Conservation (phyloP, 2,888 invertebrate genomes). For the Teleiodes luculella region DNA sequence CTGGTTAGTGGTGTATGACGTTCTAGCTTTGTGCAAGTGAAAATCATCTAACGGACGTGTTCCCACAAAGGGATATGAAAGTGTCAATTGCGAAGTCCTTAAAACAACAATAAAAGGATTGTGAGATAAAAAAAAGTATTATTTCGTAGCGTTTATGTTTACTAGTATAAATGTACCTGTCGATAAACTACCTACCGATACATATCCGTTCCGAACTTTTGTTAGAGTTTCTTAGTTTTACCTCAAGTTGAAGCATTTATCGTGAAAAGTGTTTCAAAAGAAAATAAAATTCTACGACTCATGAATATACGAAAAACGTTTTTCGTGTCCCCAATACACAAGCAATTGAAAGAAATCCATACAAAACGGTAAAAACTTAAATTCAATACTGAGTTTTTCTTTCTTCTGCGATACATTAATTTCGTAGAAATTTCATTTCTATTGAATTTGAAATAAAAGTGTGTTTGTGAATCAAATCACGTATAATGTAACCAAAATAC, state of each 20-base stretch:
- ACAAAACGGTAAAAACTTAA: neutral
- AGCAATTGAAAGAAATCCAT: neutral
- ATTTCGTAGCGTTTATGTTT: conserved; percentile 52
- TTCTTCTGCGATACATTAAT: no score
- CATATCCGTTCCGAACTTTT: conserved; percentile 49
- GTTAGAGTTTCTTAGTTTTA: conserved; percentile 8
- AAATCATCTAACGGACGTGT: neutral
- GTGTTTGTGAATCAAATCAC: conserved; percentile 27
- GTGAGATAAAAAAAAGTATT: conserved; percentile 59
- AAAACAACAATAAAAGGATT: conserved; percentile 25
- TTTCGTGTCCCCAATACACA: neutral
- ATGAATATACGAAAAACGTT: neutral
- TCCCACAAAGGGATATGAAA: conserved; percentile 1
- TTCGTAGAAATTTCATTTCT: neutral
- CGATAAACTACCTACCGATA: conserved; percentile 53
- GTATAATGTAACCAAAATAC: conserved; percentile 59
- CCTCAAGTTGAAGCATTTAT: conserved; percentile 14
- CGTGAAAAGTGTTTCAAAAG: neutral
- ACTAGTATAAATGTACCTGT: conserved; percentile 59
- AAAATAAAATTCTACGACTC: conserved; percentile 1
- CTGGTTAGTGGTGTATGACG: no score
- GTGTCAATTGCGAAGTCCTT: conserved; percentile 24
- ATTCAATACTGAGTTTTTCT: neutral
- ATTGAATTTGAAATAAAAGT: neutral
- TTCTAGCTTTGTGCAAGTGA: no score